Base-by-base conservation (phyloP, 2,888 invertebrate species). In the Volucella inflata region DNA sequence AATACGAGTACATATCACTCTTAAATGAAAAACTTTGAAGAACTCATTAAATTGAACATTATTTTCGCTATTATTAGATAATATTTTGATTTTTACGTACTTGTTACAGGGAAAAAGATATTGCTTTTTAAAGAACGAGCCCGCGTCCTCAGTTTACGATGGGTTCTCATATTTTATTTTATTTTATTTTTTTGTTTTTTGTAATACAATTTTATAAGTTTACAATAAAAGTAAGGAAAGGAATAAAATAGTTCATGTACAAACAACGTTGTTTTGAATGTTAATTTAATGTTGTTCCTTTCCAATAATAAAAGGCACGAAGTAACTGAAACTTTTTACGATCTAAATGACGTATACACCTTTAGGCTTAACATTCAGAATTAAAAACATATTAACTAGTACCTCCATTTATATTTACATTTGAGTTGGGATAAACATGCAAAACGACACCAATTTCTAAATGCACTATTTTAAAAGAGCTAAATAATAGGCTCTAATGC, bases 221-320 rank as follows among this genome's bases (percentile, higher is more conserved):
- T 40, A 12, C 11, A 30, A 48, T 30, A 53, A 77, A 60, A 51
- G 40, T 48, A 70, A 53, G 16, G 17, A 68, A 77, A 53, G 51
- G 36, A 51, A 42, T 53, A 8, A 42, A 50, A 16, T 67, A 76
- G 50, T 50, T 51, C 30, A 67, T 76, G 38, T 50, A 71, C 40
- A 55, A 55, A 64, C 40, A 55, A 64, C 36, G 40, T 62, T 72
- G 40, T n/a, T 79, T 57, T 51, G 9, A 67, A 36, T 55, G 38
- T 75, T 50, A 2, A 57, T 51, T 36, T 70, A 6, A 46, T 68
- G 14, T 76, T 67, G 59, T 67, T 68, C 42, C 53, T 71, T 59
- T 76, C 67, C 77, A 44, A 67, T 46, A 53, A 55, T 62, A 62
- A 68, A 81, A 77, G 72, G 77, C 77, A 82, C 82, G 72, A 82